Evolutionary conservation across 92 coral and sea anemone genomes (phyloP), one percentile per base, ranked within the genome.

Genomic region (Zoanthus gigantus): DNA sequence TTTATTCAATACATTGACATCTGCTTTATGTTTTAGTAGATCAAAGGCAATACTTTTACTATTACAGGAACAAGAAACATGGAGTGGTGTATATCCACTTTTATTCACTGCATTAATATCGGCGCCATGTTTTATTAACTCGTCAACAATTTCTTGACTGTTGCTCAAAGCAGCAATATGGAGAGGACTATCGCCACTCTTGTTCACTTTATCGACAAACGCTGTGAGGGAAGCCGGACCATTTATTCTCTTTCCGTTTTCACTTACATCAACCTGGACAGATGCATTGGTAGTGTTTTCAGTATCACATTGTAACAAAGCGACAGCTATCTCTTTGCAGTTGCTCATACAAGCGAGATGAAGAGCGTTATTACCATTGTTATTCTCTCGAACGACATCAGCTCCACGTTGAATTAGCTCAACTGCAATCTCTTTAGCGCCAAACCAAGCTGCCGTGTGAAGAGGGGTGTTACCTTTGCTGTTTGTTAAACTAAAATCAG

Each of bases 291-390:
- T 5, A 69, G 46, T 5, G 74, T 11, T 12, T 7, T 30, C 7
- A 32, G 45, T 17, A 7, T 29, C 13, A 28, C 74, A 69, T 6
- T 28, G 74, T 69, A 69, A 30, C 74, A 69, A 32, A 11, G 45
- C 74, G 30, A 28, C 45, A 69, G 47, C 74, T 17, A 69, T 69
- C 74, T 69, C 74, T 69, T 69, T 30, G 10, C 42, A 69, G 74
- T 29, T 69, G 42, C 74, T 69, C 74, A 69, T 69, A 69, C 74
- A 69, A 32, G 74, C 74, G 14, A 69, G 54, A 17, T 74, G 78
- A 37, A 74, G 78, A 10, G 78, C 53, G 17, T 14, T 37, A 5
- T 74, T 74, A 3, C 56, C 56, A 28, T 74, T 74, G 10, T 74
- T 74, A 50, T 74, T 74, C 28, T 9, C 28, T 42, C 17, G 54